Evolutionary conservation across 2,113 vertebrate species (phyloP), one percentile per base, ranked within the genome.

Genomic region (Hypocryptadius cinnamomeus): DNA sequence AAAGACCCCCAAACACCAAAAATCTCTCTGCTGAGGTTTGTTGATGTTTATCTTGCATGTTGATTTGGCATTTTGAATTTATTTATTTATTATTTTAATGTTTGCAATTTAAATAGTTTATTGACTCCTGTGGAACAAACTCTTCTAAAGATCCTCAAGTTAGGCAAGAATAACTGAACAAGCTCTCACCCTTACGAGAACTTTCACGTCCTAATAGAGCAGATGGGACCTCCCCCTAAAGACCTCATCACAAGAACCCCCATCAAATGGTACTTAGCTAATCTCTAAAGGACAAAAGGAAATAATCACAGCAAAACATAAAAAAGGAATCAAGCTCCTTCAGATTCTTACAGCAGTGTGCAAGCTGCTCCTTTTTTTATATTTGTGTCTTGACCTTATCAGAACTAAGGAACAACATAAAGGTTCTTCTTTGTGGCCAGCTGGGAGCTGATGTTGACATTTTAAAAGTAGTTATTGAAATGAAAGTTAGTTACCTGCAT

Each of bases 401-500:
- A 81, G 56, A 45, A 81, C 35, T 59, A 87, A 59, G 35, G 56
- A 92, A 83, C 40, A 79, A 24, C 68, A 90, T 5, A 30, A 94
- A 85, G 89, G 81, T 25, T 57, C 68, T 70, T 81, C 72, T 78
- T 86, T 72, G 31, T 15, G 51, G 92, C 19, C 71, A 96, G 53
- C 1, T 60, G 31, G 74, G 59, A 91, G 68, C 13, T 39, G 50
- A 56, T 17, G 12, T 35, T 59, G 24, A 94, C 72, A 47, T 70
- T 78, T 10, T 85, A 30, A 85, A 94, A 96, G 91, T 6, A 94
- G 61, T 86, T 85, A 94, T 70, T 93, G 86, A 93, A 79, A 77
- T 18, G 92, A 95, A 94, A 94, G 85, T 89, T 83, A 92, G 92
- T 96, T 97, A 98, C 98, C 98, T 98, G 98, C 97, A 95, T 98